Conservation (phyloP, 2,888 invertebrate species). For the Nomada fabriciana region DNA sequence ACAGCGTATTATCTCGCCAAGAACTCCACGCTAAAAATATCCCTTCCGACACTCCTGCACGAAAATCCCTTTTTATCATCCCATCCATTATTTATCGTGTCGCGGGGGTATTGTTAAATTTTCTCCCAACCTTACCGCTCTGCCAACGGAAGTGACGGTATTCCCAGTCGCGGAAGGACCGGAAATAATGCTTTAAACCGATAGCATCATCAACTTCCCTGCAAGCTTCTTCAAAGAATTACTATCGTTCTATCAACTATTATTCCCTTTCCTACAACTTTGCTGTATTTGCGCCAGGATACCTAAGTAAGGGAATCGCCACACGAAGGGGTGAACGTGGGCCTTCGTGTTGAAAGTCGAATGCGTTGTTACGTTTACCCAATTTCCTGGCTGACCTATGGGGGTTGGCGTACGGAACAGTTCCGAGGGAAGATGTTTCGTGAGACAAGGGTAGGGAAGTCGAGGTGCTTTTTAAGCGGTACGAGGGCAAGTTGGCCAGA, state of each 20-base stretch:
- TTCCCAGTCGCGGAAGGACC: conserved; percentile 13
- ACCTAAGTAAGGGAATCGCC: background rate
- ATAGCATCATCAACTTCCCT: conserved; percentile 45
- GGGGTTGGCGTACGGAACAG: background rate
- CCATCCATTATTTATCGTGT: conserved; percentile 13
- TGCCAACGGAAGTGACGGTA: conserved; percentile 10
- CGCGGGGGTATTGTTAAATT: conserved; percentile 21
- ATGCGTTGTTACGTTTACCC: background rate
- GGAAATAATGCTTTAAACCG: conserved; percentile 57
- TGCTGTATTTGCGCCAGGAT: too few species aligned
- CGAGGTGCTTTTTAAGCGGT: conserved; percentile 17
- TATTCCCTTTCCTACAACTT: background rate
- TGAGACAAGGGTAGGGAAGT: background rate
- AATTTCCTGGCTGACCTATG: background rate
- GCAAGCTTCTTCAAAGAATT: conserved; percentile 10
- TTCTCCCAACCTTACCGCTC: background rate
- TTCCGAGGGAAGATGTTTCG: background rate
- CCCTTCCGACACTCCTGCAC: background rate
- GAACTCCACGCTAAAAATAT: background rate
- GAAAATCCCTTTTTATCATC: background rate
- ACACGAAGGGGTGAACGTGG: background rate
- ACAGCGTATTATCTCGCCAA: background rate
- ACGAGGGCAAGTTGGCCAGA: conserved; percentile 16
- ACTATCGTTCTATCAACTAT: background rate
- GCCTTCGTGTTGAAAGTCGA: background rate